Conservation (phyloP, 2,113 vertebrate genomes). For the Prietella phreatophila region DNA sequence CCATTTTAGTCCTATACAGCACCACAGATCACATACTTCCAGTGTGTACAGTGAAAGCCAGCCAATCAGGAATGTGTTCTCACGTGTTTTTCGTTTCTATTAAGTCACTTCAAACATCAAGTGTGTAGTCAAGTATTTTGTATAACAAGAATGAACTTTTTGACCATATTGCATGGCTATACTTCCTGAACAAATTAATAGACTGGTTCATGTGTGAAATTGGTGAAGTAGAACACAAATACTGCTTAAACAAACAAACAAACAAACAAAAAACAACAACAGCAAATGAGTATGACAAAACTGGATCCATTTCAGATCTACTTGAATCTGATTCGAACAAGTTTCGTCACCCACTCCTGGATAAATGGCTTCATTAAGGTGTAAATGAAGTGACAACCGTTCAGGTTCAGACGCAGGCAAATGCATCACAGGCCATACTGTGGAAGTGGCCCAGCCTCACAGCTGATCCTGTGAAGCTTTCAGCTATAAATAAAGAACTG, state of each 20-base stretch:
- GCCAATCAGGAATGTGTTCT: neutral
- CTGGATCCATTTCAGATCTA: neutral
- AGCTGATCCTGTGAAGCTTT: slow-evolving; percentile 22
- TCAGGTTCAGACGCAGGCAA: slow-evolving; percentile 17
- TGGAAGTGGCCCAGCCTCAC: neutral
- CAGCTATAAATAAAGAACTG: slow-evolving; percentile 33
- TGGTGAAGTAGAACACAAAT: too few relatives aligned
- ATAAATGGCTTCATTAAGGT: slow-evolving; percentile 37
- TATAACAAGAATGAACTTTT: too few relatives aligned
- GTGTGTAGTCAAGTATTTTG: too few relatives aligned
- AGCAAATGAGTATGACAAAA: neutral
- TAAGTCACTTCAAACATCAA: too few relatives aligned
- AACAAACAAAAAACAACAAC: neutral
- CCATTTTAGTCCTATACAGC: neutral
- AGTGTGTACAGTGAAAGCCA: neutral
- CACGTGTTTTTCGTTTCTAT: too few relatives aligned
- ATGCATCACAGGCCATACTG: slow-evolving; percentile 34
- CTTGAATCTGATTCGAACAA: neutral
- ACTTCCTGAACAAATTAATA: too few relatives aligned
- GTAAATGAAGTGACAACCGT: slow-evolving; percentile 16
- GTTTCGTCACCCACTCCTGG: neutral
- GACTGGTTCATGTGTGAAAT: too few relatives aligned
- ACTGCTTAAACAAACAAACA: too few relatives aligned
- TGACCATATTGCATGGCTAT: too few relatives aligned
- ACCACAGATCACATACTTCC: neutral